Base-by-base conservation (phyloP, 1,140 invertebrate species). In the Conus ventricosus region DNA sequence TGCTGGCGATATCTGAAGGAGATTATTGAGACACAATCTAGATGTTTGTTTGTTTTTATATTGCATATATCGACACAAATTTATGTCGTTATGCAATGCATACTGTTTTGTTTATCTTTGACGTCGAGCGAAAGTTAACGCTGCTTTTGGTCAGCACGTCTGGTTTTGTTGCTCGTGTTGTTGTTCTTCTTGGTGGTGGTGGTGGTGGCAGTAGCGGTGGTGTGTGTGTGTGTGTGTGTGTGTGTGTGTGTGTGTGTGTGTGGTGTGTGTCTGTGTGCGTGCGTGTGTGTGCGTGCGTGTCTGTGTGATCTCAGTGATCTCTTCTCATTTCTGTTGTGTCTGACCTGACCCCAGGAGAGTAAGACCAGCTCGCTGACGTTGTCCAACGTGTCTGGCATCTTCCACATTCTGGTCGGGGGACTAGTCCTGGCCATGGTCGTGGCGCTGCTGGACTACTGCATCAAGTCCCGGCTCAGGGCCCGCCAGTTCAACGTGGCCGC, bases 381-480 rank as follows among this genome's bases (percentile, higher is more conserved):
- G 71, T 98, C 98, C 94, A 99, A 99, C 96, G 98, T 99, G 5
- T 98, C 98, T 27, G 99, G 99, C 51, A 98, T 99, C 94, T 99
- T 99, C 95, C 99, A 99, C 96, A 99, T 99, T 93, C 96, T 99
- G 53, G 98, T 99, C 92, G 98, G 97, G 55, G 99, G 96, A 80
- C 96, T 99, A 57, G 96, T 98, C 4, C 94, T 99, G 20, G 98
- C 98, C 5, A 97, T 99, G 94, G 96, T 97, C 0, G 97, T 99
- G n/a, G 98, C 98, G 25, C 96, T 99, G 23, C 94, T 98, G 67
- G 98, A 99, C 95, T 99, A 99, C 88, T 55, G 92, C 1, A 89
- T 92, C 60, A 90, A 92, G 60, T 88, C 55, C 53, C 91, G 88
- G 76, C 84, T 90, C 51, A 87, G 88, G 17, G n/a, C 84, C 27